Percentiles rank a stretch among this genome's conserved stretches.
These are phyloP conservation scores for Amphipyra tragopoginis DNA, from an alignment of 2,888 invertebrate genomes.

Conservation along the genomic window DNA sequence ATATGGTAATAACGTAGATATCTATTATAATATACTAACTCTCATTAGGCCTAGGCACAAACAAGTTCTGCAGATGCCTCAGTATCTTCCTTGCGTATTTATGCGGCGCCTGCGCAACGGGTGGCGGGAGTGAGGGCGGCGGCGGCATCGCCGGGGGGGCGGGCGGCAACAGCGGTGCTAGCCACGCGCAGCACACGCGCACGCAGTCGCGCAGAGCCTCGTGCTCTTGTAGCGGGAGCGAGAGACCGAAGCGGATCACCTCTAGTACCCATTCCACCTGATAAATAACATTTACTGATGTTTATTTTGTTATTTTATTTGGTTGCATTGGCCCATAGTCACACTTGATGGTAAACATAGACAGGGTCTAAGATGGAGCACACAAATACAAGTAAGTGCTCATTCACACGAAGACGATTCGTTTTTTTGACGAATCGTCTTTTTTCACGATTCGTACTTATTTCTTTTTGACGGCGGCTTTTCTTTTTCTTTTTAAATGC, in stretches of 20 bases:
- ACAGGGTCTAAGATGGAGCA: too few species aligned
- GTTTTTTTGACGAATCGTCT: too few species aligned
- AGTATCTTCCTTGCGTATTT: conserved; percentile 97
- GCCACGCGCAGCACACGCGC: conserved; percentile 99
- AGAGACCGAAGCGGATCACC: conserved; percentile 97
- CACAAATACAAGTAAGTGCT: too few species aligned
- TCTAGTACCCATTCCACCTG: conserved; percentile 97
- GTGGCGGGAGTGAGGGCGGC: conserved; percentile 96
- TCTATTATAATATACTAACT: conserved; percentile 90
- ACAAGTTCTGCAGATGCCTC: conserved; percentile 97
- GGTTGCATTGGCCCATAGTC: too few species aligned
- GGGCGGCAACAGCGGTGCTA: conserved; percentile 95
- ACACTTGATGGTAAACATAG: too few species aligned
- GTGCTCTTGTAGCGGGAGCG: conserved; percentile 96
- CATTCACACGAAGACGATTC: too few species aligned
- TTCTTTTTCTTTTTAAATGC: too few species aligned
- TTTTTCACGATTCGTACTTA: too few species aligned
- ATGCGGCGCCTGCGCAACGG: conserved; percentile 96
- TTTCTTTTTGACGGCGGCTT: too few species aligned
- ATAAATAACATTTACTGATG: conserved; percentile 16
- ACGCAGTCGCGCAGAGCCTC: conserved; percentile 99
- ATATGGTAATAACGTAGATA: too few species aligned
- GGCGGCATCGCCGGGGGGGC: conserved; percentile 96
- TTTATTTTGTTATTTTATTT: too few species aligned
- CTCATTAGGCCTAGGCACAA: conserved; percentile 97